A percentile compares a stretch with the other conserved stretches of the same genome.
Evolutionary conservation across 2,888 invertebrate genomes (phyloP).

Genomic region (Drosophila imparisetae): DNA sequence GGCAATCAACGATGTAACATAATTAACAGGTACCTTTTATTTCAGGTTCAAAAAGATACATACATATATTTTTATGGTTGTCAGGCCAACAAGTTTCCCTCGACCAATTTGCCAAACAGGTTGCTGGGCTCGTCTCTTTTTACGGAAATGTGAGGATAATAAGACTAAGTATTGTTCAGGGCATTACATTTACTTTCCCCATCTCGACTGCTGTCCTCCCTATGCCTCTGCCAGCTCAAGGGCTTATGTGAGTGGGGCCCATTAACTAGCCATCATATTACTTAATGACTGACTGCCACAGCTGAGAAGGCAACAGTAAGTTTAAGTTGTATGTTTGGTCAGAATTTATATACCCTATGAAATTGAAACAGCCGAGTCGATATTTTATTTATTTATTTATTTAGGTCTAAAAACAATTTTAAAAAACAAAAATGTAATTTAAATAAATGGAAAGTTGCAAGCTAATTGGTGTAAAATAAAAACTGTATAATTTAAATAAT

Average conservation of each 20-base stretch:
- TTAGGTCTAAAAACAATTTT: not conserved
- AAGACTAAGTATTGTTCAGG: constrained; percentile 24
- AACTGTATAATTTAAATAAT: not conserved
- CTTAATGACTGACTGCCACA: constrained; percentile 43
- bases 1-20: constrained; percentile 12
- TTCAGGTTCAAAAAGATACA: not conserved
- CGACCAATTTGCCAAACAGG: not conserved
- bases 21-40: constrained; percentile 13
- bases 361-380: not conserved
- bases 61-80: not conserved
- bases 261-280: constrained; percentile 51
- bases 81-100: not conserved
- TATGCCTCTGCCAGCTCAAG: constrained; percentile 22
- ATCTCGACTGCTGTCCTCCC: constrained; percentile 13
- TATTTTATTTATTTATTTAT: not conserved
- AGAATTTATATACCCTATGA: not conserved
- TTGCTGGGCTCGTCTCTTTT: not conserved
- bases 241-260: constrained; percentile 23
- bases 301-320: constrained; percentile 33
- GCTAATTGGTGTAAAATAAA: not conserved
- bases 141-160: constrained; percentile 1
- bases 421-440: not conserved
- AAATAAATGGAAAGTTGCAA: not conserved
- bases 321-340: not conserved
- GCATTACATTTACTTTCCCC: constrained; percentile 28